Conservation (phyloP, 2,113 vertebrate species). For the Planiliza haematocheilus region DNA sequence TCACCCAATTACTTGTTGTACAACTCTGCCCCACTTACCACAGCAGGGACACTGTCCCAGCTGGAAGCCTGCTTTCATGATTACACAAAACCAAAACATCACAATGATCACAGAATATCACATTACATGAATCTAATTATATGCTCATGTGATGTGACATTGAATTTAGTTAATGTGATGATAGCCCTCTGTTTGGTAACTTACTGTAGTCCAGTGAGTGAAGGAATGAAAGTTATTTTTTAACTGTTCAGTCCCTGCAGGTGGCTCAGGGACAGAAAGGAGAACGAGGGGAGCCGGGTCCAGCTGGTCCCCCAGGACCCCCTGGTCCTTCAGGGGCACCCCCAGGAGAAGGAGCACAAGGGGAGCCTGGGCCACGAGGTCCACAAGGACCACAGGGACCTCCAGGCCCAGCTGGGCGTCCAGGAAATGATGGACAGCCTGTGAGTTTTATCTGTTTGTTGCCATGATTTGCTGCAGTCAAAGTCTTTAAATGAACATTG, state of each 20-base stretch:
- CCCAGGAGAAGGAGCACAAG: constrained; percentile 28
- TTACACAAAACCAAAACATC: too few species aligned
- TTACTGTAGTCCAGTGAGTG: background rate
- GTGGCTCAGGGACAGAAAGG: constrained; percentile 74
- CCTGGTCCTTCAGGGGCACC: constrained; percentile 67
- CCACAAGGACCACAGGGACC: constrained; percentile 71
- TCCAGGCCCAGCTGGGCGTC: constrained; percentile 65
- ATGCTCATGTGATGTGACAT: too few species aligned
- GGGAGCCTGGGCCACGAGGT: constrained; percentile 77
- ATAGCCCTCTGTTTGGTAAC: background rate
- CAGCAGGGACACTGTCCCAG: too few species aligned
- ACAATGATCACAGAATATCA: too few species aligned
- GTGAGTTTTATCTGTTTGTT: constrained; percentile 74
- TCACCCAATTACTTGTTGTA: background rate
- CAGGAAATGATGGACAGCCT: constrained; percentile 77
- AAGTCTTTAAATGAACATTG: background rate
- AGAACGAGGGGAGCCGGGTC: constrained; percentile 77
- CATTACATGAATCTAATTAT: too few species aligned
- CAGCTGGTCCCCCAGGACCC: constrained; percentile 73
- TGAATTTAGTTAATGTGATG: too few species aligned
- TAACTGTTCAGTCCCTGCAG: constrained; percentile 37
- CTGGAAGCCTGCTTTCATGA: too few species aligned
- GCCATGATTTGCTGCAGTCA: background rate
- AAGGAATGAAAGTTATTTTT: background rate
- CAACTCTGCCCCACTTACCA: too few species aligned